Base-by-base conservation (phyloP, 2,888 invertebrate genomes). In the Macaria liturata region DNA sequence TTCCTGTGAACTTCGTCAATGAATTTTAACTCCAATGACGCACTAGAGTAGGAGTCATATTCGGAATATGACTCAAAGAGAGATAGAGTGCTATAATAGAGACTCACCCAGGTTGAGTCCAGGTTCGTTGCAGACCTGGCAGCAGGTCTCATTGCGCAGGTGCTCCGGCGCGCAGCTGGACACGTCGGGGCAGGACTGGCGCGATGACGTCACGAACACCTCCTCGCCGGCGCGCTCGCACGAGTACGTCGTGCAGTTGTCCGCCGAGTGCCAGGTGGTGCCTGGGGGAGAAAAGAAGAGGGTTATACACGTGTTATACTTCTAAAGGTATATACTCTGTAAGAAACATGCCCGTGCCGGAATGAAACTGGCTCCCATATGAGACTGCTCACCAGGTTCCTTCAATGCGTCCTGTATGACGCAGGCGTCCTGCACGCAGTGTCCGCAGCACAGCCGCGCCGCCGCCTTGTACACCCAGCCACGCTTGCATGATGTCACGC, bases 61-160 rank as follows among this genome's bases (percentile, higher is more conserved):
- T 20, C 20, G 20, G 20, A 20, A 20, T 20, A 20, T 20, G 1
- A 20, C 20, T 20, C 20, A 20, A 20, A 6, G 34, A 37, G 7
- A 37, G 5, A 4, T 6, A 6, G 7, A 37, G 7, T 6, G 34
- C 1, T 37, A 7, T 37, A 37, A 7, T 4, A 6, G 39, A 4
- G 40, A 75, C 86, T 81, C 62, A 94, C 94, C 86, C 63, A 92
- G 83, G 4, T 89, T 71, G 6, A 80, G 70, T 0, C 93, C 76
- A 2, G 92, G 93, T 32, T 89, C 72, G 62, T 93, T 93, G 76
- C 97, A 97, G 48, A 89, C 80, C 37, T 93, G 84, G 70, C 96
- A 97, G 78, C 97, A 97, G 49, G 94, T 94, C 32, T 94, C 94
- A 9, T 85, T 80, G 69, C 94, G 92, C 20, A 93, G 71, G 61